Conservation (phyloP, 2,888 invertebrate genomes). For the Conistra vaccinii region DNA sequence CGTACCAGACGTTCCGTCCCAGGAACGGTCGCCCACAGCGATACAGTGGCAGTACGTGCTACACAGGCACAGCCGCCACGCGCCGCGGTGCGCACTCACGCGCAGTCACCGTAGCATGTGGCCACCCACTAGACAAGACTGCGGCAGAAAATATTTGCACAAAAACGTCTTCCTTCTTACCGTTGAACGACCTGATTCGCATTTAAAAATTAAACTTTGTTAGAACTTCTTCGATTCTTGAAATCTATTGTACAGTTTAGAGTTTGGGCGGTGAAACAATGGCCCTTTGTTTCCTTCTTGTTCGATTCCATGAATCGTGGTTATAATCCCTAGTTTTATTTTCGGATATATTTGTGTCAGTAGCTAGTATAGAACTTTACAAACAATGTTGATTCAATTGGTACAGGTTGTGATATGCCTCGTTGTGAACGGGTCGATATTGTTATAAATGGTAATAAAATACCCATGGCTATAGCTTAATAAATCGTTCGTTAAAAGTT, state of each 20-base stretch:
- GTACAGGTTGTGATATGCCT: conserved; percentile 91
- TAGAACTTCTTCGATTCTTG: conserved; percentile 87
- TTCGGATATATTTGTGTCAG: conserved; percentile 89
- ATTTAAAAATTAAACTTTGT: conserved; percentile 88
- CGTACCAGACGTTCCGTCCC: conserved; percentile 71
- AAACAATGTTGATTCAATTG: conserved; percentile 91
- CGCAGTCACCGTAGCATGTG: conserved; percentile 80
- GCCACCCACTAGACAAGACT: conserved; percentile 75
- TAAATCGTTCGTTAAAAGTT: conserved; percentile 89
- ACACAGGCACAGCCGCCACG: conserved; percentile 70
- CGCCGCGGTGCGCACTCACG: conserved; percentile 71
- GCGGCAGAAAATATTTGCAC: conserved; percentile 85
- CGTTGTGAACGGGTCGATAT: conserved; percentile 91
- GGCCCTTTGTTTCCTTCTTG: conserved; percentile 88
- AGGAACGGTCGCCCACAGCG: conserved; percentile 70
- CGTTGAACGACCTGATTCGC: conserved; percentile 88
- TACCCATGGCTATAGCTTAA: conserved; percentile 90
- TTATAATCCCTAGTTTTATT: conserved; percentile 89
- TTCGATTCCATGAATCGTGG: conserved; percentile 91
- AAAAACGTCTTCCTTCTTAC: conserved; percentile 91
- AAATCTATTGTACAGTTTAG: conserved; percentile 89
- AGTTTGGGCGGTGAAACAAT: conserved; percentile 85
- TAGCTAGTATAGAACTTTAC: conserved; percentile 91
- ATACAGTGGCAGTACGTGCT: conserved; percentile 79
- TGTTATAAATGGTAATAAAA: conserved; percentile 90